Conservation (phyloP, 2,797 vertebrate genomes). For the Etheostoma perlongum region DNA sequence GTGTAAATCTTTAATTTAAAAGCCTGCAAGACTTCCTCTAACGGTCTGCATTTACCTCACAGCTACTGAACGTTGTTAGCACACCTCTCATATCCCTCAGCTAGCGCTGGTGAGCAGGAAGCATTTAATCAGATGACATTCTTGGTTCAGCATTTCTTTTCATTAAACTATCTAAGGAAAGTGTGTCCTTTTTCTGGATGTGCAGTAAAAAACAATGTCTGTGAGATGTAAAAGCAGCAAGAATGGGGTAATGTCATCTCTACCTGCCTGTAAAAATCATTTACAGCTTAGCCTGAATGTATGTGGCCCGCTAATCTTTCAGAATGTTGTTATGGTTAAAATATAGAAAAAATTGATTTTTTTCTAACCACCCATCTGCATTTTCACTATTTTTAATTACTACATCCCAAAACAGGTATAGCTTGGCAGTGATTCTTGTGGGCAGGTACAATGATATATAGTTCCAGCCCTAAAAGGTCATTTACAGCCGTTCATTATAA, state of each 20-base stretch:
- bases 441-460: background rate
- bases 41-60: constrained; percentile 7
- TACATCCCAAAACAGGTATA: background rate
- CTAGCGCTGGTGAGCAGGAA: constrained; percentile 25
- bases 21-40: constrained; percentile 14
- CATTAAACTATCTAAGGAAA: constrained; percentile 40
- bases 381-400: background rate
- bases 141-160: constrained; percentile 40
- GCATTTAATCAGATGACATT: constrained; percentile 44
- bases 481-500: background rate
- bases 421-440: background rate
- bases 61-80: constrained; percentile 15
- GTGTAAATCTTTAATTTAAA: constrained; percentile 28
- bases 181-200: constrained; percentile 36
- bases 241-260: constrained; percentile 15
- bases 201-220: constrained; percentile 32
- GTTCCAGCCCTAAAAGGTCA: constrained; percentile 9
- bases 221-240: constrained; percentile 32
- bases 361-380: background rate
- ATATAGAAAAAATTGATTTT: background rate
- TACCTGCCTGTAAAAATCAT: constrained; percentile 9
- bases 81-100: constrained; percentile 5
- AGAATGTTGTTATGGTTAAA: background rate
- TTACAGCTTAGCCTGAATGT: constrained; percentile 36
- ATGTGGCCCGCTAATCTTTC: constrained; percentile 34